phyloP scores from a whole-genome alignment of 2,888 invertebrate species.

The Epinotia bilunana region DNA sequence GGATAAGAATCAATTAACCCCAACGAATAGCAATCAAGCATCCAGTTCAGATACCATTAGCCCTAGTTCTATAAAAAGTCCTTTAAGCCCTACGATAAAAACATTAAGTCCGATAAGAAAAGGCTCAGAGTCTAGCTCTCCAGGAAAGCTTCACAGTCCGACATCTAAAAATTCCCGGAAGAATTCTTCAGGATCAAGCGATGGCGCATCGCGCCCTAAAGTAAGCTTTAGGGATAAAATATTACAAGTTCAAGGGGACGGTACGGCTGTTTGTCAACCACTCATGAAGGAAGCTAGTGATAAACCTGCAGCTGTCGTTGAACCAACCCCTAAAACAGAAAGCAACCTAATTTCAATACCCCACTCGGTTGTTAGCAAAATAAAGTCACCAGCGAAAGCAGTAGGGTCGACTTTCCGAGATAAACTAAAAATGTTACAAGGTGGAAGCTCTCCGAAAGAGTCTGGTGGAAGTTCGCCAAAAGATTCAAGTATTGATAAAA shows the following conservation, averaged over 20 bases:
- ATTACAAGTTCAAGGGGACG: constrained; percentile 83
- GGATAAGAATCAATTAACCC: constrained; percentile 79
- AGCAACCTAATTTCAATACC: constrained; percentile 79
- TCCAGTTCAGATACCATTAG: constrained; percentile 82
- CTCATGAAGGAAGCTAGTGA: constrained; percentile 73
- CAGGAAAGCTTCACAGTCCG: constrained; percentile 79
- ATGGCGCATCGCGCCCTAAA: constrained; percentile 79
- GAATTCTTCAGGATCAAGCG: constrained; percentile 79
- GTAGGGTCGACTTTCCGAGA: constrained; percentile 80
- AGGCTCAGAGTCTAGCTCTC: constrained; percentile 79
- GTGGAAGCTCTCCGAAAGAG: constrained; percentile 67
- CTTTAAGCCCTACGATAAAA: constrained; percentile 80
- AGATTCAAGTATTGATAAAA: constrained; percentile 60
- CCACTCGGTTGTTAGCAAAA: constrained; percentile 81
- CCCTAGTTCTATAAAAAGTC: constrained; percentile 80
- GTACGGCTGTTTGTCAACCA: constrained; percentile 78
- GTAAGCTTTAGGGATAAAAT: constrained; percentile 87
- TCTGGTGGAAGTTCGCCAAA: constrained; percentile 52
- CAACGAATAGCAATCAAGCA: constrained; percentile 75
- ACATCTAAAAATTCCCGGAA: constrained; percentile 78
- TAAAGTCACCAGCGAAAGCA: constrained; percentile 80
- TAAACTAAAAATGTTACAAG: constrained; percentile 78
- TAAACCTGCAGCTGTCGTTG: constrained; percentile 76
- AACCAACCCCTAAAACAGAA: constrained; percentile 78
- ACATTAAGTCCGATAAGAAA: constrained; percentile 79